Evolutionary conservation across 2,113 vertebrate species (phyloP).

Genomic region (Maccullochella peelii): DNA sequence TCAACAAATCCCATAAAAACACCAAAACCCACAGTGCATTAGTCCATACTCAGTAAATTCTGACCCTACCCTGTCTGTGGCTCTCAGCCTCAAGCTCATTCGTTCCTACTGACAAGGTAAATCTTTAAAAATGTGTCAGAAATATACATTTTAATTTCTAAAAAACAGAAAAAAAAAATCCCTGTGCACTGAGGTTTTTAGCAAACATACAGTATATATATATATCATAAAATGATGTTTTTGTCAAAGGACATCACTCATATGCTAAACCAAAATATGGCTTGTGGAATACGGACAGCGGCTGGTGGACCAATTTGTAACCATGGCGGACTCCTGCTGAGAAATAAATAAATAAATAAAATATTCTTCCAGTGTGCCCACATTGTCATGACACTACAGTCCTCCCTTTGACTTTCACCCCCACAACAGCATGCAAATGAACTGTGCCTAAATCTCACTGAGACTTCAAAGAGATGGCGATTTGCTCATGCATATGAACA

Average conservation of each 20-base stretch:
- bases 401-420: slow-evolving; percentile 50
- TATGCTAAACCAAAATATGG: neutral
- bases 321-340: slow-evolving; percentile 14
- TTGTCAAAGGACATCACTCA: neutral
- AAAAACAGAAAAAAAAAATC: neutral
- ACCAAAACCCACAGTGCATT: neutral
- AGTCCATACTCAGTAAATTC: neutral
- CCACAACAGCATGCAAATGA: slow-evolving; percentile 57
- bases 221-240: neutral
- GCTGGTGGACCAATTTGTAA: slow-evolving; percentile 46
- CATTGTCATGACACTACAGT: slow-evolving; percentile 17
- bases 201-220: neutral
- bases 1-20: neutral
- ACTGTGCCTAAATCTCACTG: slow-evolving; percentile 51
- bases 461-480: slow-evolving; percentile 71
- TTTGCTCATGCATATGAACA: slow-evolving; percentile 66
- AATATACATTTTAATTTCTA: neutral
- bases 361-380: slow-evolving; percentile 9
- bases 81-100: neutral
- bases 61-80: neutral
- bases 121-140: neutral
- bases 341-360: neutral
- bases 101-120: neutral
- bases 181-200: neutral
- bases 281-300: slow-evolving; percentile 5